Percentiles rank a stretch among this genome's conserved stretches.
These are phyloP conservation scores for Hepsetus odoe DNA, from an alignment of 2,113 vertebrate genomes.

Conservation along the genomic window DNA sequence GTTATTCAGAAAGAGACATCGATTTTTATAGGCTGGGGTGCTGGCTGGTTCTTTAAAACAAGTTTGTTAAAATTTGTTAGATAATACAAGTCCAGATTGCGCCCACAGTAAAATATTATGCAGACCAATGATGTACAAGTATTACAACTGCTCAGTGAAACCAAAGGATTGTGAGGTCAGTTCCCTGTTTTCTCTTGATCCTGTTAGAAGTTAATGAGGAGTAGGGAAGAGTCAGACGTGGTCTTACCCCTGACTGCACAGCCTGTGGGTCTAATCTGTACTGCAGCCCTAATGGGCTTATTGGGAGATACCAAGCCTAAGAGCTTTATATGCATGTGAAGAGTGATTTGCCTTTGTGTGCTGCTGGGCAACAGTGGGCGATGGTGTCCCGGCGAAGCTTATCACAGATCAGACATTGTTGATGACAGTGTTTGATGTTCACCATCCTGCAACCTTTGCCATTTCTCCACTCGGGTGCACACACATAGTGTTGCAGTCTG, in stretches of 20 bases:
- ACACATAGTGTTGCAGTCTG: slow-evolving; percentile 24
- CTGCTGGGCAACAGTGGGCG: slow-evolving; percentile 37
- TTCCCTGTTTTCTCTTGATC: slow-evolving; percentile 22
- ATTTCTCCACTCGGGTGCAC: slow-evolving; percentile 20
- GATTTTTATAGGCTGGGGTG: too few relatives aligned
- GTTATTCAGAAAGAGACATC: too few relatives aligned
- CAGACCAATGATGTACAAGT: background rate
- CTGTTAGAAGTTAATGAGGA: slow-evolving; percentile 40
- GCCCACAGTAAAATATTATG: background rate
- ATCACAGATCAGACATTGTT: slow-evolving; percentile 22
- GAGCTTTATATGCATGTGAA: slow-evolving; percentile 61
- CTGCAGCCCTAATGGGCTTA: slow-evolving; percentile 72
- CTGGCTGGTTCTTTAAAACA: too few relatives aligned
- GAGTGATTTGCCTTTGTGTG: slow-evolving; percentile 29
- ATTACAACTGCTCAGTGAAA: background rate
- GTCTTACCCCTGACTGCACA: background rate
- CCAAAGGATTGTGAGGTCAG: background rate
- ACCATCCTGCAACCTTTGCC: slow-evolving; percentile 1
- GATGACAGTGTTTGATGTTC: slow-evolving; percentile 25
- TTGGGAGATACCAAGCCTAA: slow-evolving; percentile 67
- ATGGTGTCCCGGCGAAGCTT: slow-evolving; percentile 23
- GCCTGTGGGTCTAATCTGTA: slow-evolving; percentile 66
- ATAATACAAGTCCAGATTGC: background rate
- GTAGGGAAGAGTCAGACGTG: slow-evolving; percentile 37
- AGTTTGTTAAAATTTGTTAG: too few relatives aligned